These are phyloP conservation scores for Ondatra zibethicus DNA, from an alignment of 2,113 vertebrate genomes.

Conservation along the genomic window DNA sequence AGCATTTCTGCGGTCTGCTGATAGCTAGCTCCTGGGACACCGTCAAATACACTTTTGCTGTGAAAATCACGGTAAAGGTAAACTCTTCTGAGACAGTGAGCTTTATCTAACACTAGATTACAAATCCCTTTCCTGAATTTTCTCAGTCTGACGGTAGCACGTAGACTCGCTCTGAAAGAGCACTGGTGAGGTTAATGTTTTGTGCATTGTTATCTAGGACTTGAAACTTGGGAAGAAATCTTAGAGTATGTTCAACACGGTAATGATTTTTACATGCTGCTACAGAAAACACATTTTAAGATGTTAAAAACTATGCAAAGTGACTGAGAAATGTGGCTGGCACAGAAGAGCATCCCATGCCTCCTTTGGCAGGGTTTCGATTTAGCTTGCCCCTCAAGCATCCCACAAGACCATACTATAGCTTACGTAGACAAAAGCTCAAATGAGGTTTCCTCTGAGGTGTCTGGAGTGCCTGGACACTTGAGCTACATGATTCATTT, in stretches of 20 bases:
- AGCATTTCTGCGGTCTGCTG: not conserved
- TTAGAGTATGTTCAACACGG: not conserved
- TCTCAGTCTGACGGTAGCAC: not conserved
- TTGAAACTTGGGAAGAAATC: not conserved
- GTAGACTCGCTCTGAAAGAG: not conserved
- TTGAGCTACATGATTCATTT: not conserved
- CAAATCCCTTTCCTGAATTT: not conserved
- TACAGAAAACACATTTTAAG: not conserved
- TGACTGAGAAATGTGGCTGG: not conserved
- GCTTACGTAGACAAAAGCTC: not conserved
- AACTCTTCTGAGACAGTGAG: not conserved
- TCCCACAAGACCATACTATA: not conserved
- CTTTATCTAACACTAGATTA: not conserved
- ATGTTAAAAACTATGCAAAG: not conserved
- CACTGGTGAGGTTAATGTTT: not conserved
- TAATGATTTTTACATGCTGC: not conserved
- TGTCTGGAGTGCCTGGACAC: not conserved
- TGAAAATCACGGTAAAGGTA: not conserved
- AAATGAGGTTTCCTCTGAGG: not conserved
- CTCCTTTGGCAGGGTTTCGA: not conserved
- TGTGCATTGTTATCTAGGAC: not conserved
- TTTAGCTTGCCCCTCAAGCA: not conserved
- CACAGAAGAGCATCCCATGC: not conserved
- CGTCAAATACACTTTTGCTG: not conserved
- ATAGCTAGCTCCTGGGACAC: not conserved